Evolutionary conservation across 1,140 invertebrate species (phyloP).

Genomic region (Drosophila parvula): DNA sequence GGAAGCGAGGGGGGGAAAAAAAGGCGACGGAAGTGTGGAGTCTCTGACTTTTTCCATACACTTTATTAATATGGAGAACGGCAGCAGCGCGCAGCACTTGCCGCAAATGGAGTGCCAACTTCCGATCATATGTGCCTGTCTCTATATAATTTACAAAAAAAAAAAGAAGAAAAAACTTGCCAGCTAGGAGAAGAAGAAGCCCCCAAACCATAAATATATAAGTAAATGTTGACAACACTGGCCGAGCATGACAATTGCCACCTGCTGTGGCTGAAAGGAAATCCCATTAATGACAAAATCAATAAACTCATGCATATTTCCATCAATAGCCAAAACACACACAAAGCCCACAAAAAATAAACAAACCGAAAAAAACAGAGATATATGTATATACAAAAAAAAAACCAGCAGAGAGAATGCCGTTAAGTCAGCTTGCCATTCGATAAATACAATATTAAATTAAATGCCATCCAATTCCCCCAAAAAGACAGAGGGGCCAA

Average conservation of each 20-base stretch:
- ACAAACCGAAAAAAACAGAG: slow-evolving; percentile 52
- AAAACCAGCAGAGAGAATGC: slow-evolving; percentile 44
- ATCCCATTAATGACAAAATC: slow-evolving; percentile 78
- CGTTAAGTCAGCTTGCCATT: slow-evolving; percentile 57
- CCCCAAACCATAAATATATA: slow-evolving; percentile 36
- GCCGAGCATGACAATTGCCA: slow-evolving; percentile 70
- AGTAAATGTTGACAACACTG: slow-evolving; percentile 50
- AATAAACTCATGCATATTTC: slow-evolving; percentile 71
- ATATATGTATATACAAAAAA: too few species aligned
- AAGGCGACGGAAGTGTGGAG: slow-evolving; percentile 48
- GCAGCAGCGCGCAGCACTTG: slow-evolving; percentile 55
- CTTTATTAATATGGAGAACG: slow-evolving; percentile 74
- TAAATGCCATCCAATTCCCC: slow-evolving; percentile 54
- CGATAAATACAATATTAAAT: slow-evolving; percentile 66
- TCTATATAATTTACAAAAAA: slow-evolving; percentile 31
- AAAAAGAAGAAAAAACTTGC: background rate
- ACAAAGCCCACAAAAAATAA: slow-evolving; percentile 29
- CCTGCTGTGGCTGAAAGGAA: slow-evolving; percentile 64
- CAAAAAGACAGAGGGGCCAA: slow-evolving; percentile 29
- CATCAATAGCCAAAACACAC: slow-evolving; percentile 29
- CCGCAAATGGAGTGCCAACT: slow-evolving; percentile 71
- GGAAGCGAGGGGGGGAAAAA: background rate
- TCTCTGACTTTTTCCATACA: slow-evolving; percentile 17
- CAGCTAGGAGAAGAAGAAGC: slow-evolving; percentile 23
- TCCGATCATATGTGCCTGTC: slow-evolving; percentile 51